A percentile compares a stretch with the other conserved stretches of the same genome.
These are phyloP conservation scores for Rhinogobio ventralis DNA, from an alignment of 2,797 vertebrate genomes.

Conservation along the genomic window DNA sequence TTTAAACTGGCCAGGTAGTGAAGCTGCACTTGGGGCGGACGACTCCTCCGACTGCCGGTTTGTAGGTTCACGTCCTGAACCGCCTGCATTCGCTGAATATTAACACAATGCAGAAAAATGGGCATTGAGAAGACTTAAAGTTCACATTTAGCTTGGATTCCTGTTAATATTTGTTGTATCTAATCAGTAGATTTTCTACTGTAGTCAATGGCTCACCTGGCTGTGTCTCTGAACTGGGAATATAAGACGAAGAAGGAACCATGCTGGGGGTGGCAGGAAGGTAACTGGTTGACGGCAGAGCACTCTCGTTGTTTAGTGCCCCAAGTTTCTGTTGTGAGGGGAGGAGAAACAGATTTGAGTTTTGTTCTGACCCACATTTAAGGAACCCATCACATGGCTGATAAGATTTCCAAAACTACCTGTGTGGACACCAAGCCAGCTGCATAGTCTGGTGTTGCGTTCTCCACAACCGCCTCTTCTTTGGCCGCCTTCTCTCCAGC, in stretches of 20 bases:
- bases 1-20: constrained; percentile 91
- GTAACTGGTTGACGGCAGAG: constrained; percentile 95
- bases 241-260: constrained; percentile 95
- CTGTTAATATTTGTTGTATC: not conserved
- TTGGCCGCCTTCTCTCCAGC: constrained; percentile 92
- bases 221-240: constrained; percentile 91
- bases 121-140: not conserved
- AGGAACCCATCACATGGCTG: not conserved
- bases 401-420: constrained; percentile 72
- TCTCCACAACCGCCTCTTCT: constrained; percentile 94
- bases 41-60: constrained; percentile 90
- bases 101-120: not conserved
- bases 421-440: constrained; percentile 96
- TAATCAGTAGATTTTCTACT: not conserved
- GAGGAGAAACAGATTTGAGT: not conserved
- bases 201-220: constrained; percentile 79
- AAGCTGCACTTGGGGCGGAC: constrained; percentile 73
- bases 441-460: constrained; percentile 95
- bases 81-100: constrained; percentile 78
- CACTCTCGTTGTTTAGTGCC: constrained; percentile 88
- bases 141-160: not conserved
- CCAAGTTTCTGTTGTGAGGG: constrained; percentile 87
- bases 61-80: constrained; percentile 82
- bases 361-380: not conserved
- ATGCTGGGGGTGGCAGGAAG: constrained; percentile 95